Evolutionary conservation across 2,113 vertebrate genomes (phyloP).

Genomic region (rabbit (Oryctolagus cuniculus)): DNA sequence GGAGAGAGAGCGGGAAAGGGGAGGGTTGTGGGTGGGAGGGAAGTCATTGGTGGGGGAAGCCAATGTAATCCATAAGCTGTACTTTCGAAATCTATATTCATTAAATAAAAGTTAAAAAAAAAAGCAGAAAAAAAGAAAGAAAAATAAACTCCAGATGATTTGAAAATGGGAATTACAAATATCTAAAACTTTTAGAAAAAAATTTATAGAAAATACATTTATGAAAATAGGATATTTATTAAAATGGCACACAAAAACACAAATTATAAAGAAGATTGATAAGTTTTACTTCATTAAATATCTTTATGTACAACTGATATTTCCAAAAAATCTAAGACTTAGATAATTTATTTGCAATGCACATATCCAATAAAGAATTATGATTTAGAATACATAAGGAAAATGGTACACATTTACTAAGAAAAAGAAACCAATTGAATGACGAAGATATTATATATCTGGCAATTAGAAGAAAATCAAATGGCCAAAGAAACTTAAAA

Average conservation of each 20-base stretch:
- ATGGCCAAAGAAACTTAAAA: not conserved
- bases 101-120: no score
- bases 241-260: constrained; percentile 4
- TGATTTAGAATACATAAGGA: not conserved
- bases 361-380: not conserved
- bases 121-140: no score
- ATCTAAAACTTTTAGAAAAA: constrained; percentile 25
- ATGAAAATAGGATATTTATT: not conserved
- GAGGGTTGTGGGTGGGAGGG: no score
- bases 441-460: not conserved
- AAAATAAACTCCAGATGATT: not conserved
- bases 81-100: no score
- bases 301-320: not conserved
- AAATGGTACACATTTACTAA: not conserved
- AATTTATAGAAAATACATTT: constrained; percentile 19
- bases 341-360: not conserved
- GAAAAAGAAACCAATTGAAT: not conserved
- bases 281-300: not conserved
- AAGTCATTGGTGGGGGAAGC: no score
- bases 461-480: not conserved
- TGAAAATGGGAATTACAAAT: not conserved
- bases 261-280: not conserved
- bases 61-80: no score
- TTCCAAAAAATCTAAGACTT: not conserved
- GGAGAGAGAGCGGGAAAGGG: no score